phyloP scores from a whole-genome alignment of 2,888 invertebrate species.

The Drosophila mulleri region DNA sequence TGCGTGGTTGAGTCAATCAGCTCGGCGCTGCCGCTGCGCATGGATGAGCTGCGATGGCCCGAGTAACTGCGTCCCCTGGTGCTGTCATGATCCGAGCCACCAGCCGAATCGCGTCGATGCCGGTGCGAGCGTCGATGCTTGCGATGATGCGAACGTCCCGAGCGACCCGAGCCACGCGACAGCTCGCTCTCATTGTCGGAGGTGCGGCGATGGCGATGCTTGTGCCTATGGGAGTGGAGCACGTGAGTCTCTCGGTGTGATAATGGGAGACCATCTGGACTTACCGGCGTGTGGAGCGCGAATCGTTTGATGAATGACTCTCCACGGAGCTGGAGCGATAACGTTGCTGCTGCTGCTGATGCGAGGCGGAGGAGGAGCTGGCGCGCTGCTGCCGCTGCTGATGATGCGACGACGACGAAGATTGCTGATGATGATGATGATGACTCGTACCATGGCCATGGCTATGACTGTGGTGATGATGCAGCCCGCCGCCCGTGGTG shows the following conservation, averaged over 20 bases:
- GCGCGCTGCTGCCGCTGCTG: conserved; percentile 85
- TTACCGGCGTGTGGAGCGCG: conserved; percentile 91
- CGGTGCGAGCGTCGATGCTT: conserved; percentile 89
- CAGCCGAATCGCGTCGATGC: conserved; percentile 88
- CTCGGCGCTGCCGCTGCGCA: conserved; percentile 86
- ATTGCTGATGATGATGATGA: conserved; percentile 62
- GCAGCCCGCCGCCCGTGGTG: conserved; percentile 81
- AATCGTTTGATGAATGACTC: conserved; percentile 95
- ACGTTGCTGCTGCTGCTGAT: conserved; percentile 83
- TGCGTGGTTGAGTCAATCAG: conserved; percentile 94
- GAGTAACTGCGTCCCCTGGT: conserved; percentile 85
- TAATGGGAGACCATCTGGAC: conserved; percentile 33
- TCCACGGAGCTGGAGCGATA: conserved; percentile 93
- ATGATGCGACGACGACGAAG: conserved; percentile 65
- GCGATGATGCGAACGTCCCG: conserved; percentile 91
- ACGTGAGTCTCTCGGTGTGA: neutral
- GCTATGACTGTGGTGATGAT: conserved; percentile 77
- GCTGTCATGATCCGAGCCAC: conserved; percentile 90
- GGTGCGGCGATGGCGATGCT: conserved; percentile 92
- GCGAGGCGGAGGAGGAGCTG: conserved; percentile 80
- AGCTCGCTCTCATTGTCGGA: conserved; percentile 96
- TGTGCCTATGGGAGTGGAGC: conserved; percentile 86
- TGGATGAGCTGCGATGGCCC: conserved; percentile 84
- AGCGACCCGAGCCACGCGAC: conserved; percentile 93
- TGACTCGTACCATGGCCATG: conserved; percentile 69